Evolutionary conservation across 2,888 invertebrate species (phyloP).

Genomic region (Crocallis elinguaria): DNA sequence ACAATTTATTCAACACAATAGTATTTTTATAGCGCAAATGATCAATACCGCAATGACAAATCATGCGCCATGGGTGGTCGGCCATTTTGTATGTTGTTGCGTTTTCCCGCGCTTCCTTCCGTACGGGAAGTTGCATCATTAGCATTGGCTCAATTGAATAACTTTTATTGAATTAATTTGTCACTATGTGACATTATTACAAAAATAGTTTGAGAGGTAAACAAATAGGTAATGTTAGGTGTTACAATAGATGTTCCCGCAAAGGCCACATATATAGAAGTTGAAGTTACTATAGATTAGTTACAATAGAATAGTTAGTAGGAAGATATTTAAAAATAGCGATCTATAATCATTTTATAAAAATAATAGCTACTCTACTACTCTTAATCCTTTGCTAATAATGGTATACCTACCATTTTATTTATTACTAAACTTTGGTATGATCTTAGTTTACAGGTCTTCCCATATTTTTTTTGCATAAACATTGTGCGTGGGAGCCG

Average conservation of each 20-base stretch:
- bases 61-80: slow-evolving; percentile 70
- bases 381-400: too few relatives aligned
- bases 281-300: too few relatives aligned
- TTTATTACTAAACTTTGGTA: too few relatives aligned
- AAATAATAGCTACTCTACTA: too few relatives aligned
- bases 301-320: too few relatives aligned
- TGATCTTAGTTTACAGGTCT: neutral
- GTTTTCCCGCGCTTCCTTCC: slow-evolving; percentile 56
- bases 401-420: too few relatives aligned
- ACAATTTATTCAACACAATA: slow-evolving; percentile 22
- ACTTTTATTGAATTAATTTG: slow-evolving; percentile 25
- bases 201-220: neutral
- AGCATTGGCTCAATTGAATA: slow-evolving; percentile 32
- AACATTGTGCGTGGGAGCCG: slow-evolving; percentile 67
- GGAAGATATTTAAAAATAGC: too few relatives aligned
- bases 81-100: slow-evolving; percentile 59
- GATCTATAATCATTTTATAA: too few relatives aligned
- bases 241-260: too few relatives aligned
- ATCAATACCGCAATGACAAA: slow-evolving; percentile 68
- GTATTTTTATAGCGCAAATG: too few relatives aligned
- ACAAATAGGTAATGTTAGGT: neutral
- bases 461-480: neutral
- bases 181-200: neutral
- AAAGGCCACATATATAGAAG: too few relatives aligned
- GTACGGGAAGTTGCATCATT: slow-evolving; percentile 57